Conservation (phyloP, 2,113 vertebrate species). For the Nesospiza acunhae region DNA sequence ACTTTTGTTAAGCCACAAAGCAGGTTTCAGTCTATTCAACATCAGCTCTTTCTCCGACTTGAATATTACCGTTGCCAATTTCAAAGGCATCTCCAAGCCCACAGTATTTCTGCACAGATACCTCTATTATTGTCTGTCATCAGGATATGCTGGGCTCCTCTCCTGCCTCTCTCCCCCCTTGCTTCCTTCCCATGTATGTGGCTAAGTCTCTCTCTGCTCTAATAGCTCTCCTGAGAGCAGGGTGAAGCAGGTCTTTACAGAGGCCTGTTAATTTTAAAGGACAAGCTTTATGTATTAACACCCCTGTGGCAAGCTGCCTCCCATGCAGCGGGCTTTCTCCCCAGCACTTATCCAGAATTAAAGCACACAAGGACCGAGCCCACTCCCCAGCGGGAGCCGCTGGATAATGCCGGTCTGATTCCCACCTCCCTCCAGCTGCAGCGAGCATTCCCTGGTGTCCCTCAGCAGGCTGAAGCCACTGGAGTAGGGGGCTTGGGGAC, state of each 20-base stretch:
- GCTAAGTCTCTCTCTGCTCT: slow-evolving; percentile 62
- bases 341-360: background rate
- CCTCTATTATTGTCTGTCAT: slow-evolving; percentile 59
- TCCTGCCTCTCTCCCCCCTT: background rate
- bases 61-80: slow-evolving; percentile 43
- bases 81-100: slow-evolving; percentile 71
- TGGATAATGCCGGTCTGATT: background rate
- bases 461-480: background rate
- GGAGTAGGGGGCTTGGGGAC: slow-evolving; percentile 64
- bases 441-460: background rate
- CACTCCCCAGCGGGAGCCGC: fast-evolving
- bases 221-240: slow-evolving; percentile 72
- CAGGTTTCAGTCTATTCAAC: slow-evolving; percentile 48
- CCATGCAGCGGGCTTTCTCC: fast-evolving
- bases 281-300: slow-evolving; percentile 46
- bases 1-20: slow-evolving; percentile 72
- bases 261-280: slow-evolving; percentile 76
- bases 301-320: background rate
- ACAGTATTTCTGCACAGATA: slow-evolving; percentile 47
- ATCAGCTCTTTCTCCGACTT: slow-evolving; percentile 35
- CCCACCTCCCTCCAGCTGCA: background rate
- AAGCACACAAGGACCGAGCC: background rate
- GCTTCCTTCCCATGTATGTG: background rate
- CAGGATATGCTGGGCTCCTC: background rate
- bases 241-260: slow-evolving; percentile 67